Evolutionary conservation across 2,113 vertebrate genomes (phyloP), one percentile per base, ranked within the genome.

Genomic region (Burhinus oedicnemus): DNA sequence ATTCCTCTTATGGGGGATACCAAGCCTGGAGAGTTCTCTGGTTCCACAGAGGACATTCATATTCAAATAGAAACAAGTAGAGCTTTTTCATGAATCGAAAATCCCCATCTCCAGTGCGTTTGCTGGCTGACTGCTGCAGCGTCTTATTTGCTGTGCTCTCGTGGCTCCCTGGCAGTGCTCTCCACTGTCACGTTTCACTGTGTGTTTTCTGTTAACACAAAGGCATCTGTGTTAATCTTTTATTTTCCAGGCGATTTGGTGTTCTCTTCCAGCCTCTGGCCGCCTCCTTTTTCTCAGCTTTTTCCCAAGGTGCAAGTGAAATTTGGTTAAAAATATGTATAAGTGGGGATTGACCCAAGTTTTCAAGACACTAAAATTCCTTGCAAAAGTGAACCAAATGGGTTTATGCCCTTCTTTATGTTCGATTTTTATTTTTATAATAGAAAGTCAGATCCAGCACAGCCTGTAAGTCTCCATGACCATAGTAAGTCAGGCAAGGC

Each of bases 41-140:
- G 19, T 32, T 91, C 47, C 45, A 16, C 65, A 47, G 55, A 62
- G 11, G 12, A 26, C 34, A 20, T 54, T 23, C 75, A 23, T 55
- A 19, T 77, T 83, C 23, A 44, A 44, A 64, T 11, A 91, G 62
- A 71, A 80, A 20, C 6, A 64, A 80, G 71, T 38, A 68, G 52
- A 58, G 47, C 12, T 68, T 77, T 83, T 76, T 36, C 18, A 21
- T 23, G 25, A 54, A 8, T 45, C 2, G 1, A 45, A 86, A 79
- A 55, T 55, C 61, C 30, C 34, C 6, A 1, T 62, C n/a, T 66
- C 23, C 0, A 0, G 5, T 89, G 83, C 2, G 1, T 54, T 87
- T 2, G 12, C 29, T 0, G 4, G 1, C 57, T 90, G 79, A 44
- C 30, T 92, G 70, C 61, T 90, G 71, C 66, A 30, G 42, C 11